Evolutionary conservation across 2,113 vertebrate species (phyloP).

Genomic region (Hyperoodon ampullatus): DNA sequence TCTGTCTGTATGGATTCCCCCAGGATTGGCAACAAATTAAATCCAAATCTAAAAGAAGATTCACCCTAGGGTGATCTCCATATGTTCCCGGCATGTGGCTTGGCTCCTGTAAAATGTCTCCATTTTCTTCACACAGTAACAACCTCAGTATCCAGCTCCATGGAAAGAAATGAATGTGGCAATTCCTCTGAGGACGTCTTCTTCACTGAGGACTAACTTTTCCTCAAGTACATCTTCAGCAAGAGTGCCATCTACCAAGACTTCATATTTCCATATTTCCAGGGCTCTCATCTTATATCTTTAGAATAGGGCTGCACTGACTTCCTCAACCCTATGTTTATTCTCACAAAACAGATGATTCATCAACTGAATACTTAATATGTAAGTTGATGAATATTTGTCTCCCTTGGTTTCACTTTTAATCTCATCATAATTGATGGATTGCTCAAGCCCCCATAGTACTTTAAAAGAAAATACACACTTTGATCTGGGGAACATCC

Average conservation of each 20-base stretch:
- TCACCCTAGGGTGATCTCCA: rapidly evolving
- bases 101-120: rapidly evolving
- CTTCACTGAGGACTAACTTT: rapidly evolving
- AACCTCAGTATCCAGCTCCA: rapidly evolving
- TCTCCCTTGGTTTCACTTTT: neutral
- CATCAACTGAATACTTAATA: neutral
- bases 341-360: neutral
- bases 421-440: neutral
- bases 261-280: rapidly evolving
- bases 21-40: no score
- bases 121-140: rapidly evolving
- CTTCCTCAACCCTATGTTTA: neutral
- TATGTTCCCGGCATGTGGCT: rapidly evolving
- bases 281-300: rapidly evolving
- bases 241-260: rapidly evolving
- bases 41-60: neutral
- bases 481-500: neutral
- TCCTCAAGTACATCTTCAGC: neutral
- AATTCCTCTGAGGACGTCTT: neutral
- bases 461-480: neutral
- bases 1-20: neutral
- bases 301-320: rapidly evolving
- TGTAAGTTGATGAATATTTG: neutral
- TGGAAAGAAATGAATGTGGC: rapidly evolving
- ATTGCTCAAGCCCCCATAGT: neutral